Conservation (phyloP, 1,140 invertebrate genomes). For the Brachionus rotundiformis region DNA sequence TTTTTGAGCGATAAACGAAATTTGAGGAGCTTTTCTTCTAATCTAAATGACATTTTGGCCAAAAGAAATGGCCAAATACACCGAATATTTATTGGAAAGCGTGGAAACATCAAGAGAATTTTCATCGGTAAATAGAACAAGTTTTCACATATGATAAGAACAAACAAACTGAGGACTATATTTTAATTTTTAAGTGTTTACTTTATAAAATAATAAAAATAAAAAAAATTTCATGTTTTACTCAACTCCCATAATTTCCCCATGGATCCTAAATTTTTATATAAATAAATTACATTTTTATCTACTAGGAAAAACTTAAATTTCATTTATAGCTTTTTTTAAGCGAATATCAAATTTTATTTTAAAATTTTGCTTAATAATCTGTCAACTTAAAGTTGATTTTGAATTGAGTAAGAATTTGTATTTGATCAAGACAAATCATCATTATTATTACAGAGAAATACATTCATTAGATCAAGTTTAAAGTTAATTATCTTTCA, state of each 20-base stretch:
- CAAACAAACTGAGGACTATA: background rate
- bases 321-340: too few relatives aligned
- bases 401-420: background rate
- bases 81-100: slow-evolving; percentile 47
- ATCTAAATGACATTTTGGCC: background rate
- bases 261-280: too few relatives aligned
- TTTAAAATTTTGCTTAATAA: background rate
- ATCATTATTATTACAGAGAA: background rate
- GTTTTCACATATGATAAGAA: background rate
- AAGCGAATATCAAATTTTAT: background rate
- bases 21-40: background rate
- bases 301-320: too few relatives aligned
- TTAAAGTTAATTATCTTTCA: background rate
- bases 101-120: slow-evolving; percentile 39
- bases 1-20: background rate
- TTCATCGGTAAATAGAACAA: slow-evolving; percentile 40
- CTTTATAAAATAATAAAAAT: background rate
- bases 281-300: too few relatives aligned
- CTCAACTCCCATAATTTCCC: too few relatives aligned
- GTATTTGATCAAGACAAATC: background rate
- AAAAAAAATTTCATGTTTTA: background rate
- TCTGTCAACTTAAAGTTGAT: background rate
- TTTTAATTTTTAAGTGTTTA: background rate
- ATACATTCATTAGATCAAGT: background rate
- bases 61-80: slow-evolving; percentile 46